phyloP scores from a whole-genome alignment of 2,888 invertebrate species.

The Opisthograptis luteolata region DNA sequence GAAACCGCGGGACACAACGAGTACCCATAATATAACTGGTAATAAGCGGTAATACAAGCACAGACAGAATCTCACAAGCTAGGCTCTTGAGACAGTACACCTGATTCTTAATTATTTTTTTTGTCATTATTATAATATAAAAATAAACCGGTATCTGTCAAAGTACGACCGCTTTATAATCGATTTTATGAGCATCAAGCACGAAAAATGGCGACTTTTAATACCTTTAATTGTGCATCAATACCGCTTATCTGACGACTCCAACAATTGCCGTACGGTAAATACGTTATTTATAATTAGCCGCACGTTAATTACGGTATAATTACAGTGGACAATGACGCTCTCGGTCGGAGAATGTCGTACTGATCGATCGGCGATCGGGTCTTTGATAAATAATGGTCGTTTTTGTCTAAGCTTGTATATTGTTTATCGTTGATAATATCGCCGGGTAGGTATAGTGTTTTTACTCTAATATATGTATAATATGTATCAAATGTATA shows the following conservation, averaged over 20 bases:
- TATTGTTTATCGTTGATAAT: no score
- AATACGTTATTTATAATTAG: constrained; percentile 77
- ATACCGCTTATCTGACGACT: constrained; percentile 2
- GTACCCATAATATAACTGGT: no score
- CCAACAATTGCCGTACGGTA: constrained; percentile 61
- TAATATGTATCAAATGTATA: no score
- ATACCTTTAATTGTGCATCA: constrained; percentile 70
- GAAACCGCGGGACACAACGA: no score
- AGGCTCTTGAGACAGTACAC: no score
- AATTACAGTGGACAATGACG: constrained; percentile 63
- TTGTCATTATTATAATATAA: no score
- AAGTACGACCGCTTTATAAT: not conserved
- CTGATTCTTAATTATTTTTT: no score
- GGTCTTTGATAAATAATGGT: not conserved
- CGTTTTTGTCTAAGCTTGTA: constrained; percentile 38
- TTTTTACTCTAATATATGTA: no score
- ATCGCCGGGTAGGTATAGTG: not conserved
- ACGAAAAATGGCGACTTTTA: not conserved
- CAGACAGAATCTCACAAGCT: no score
- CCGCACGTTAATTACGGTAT: constrained; percentile 30
- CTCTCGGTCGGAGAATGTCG: constrained; percentile 70
- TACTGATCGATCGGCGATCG: constrained; percentile 41
- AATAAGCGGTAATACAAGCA: no score
- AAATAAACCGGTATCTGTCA: no score
- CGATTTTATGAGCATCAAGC: constrained; percentile 2